A percentile compares a stretch with the other conserved stretches of the same genome.
phyloP scores from a whole-genome alignment of 1,140 invertebrate species.

The Leptoteleia sp. region DNA sequence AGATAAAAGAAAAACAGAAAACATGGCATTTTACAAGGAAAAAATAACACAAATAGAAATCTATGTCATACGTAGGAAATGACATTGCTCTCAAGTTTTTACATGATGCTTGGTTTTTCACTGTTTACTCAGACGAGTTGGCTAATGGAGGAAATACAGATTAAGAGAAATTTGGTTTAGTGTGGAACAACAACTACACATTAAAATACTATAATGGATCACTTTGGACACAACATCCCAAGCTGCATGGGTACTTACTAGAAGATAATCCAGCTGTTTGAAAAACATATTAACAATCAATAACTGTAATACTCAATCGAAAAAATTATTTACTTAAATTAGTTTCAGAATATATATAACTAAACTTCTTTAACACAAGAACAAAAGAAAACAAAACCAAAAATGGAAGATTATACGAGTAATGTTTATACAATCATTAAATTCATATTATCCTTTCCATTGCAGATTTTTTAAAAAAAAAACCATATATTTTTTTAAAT shows the following conservation, averaged over 20 bases:
- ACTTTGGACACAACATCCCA: constrained; percentile 48
- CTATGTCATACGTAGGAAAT: not conserved
- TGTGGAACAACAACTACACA: constrained; percentile 43
- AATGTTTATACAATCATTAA: no score
- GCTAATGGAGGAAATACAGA: not conserved
- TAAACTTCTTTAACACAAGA: not conserved
- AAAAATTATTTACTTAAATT: not conserved
- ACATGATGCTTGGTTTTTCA: not conserved
- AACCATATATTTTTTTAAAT: no score
- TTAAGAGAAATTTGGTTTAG: constrained; percentile 31
- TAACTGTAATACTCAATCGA: constrained; percentile 29
- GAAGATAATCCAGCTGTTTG: constrained; percentile 66
- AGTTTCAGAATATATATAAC: not conserved
- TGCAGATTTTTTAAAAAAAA: no score
- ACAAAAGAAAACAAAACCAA: no score
- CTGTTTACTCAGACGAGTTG: not conserved
- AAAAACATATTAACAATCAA: constrained; percentile 46
- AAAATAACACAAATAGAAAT: not conserved
- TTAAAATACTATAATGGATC: constrained; percentile 31
- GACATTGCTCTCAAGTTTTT: constrained; percentile 1
- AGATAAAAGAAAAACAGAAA: not conserved
- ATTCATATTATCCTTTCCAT: no score
- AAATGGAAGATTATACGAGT: no score
- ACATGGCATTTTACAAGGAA: not conserved
- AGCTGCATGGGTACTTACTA: constrained; percentile 57